Evolutionary conservation across 92 coral and sea anemone species (phyloP), one percentile per base, ranked within the genome.

Genomic region (Parazoanthus swiftii): DNA sequence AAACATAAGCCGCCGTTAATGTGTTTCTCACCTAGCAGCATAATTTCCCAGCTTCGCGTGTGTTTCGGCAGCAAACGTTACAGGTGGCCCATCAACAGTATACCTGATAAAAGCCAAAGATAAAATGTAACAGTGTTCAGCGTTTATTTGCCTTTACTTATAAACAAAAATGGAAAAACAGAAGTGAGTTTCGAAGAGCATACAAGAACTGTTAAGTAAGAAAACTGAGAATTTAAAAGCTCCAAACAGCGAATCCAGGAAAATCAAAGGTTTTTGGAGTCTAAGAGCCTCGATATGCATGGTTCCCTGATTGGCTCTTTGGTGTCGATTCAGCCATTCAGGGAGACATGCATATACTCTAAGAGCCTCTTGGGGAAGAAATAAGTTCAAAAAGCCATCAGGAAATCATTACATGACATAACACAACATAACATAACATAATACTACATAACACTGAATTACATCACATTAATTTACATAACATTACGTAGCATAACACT

Each of bases 21-120:
- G 8, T 25, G 11, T 36, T 72, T 51, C 16, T 71, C 83, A 94
- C 98, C 95, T 94, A 71, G 94, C 91, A 54, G 98, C 94, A 80
- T 91, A 88, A 54, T 88, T 84, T 65, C 92, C 93, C 16, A 91
- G 76, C 70, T 89, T 92, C 59, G 85, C 94, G 54, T 89, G 95
- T 59, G 95, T 91, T 29, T 89, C 91, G 11, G 95, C 81, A 76
- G 77, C 81, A 67, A 88, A 86, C 75, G 54, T 50, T 33, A 86
- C 73, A 10, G 94, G 67, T 0, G 91, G 91, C 25, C 88, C 95
- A 91, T 94, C 98, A 29, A 93, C 95, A 14, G 91, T 86, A 91
- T 89, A 92, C 81, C 95, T 94, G 85, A 11, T 33, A 37, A 56
- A 48, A 48, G 51, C 2, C 6, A 48, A 35, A 73, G 2, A 89